Percentiles rank a stretch among this genome's conserved stretches.
Conservation (phyloP, 2,797 vertebrate genomes). For the Lycodopsis pacificus region DNA sequence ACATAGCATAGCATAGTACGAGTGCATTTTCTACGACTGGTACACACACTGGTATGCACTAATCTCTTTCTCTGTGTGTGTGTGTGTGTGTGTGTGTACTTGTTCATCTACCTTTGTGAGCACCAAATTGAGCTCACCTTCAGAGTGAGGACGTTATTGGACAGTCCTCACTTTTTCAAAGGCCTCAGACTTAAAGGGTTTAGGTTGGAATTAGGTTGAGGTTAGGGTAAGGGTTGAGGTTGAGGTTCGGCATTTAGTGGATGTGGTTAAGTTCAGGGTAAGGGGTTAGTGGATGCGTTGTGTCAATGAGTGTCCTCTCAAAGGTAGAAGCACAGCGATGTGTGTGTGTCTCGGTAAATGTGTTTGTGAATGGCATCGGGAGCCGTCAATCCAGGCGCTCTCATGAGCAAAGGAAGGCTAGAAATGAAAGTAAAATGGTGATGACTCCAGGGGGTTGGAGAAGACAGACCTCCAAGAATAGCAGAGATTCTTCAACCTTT, state of each 20-base stretch:
- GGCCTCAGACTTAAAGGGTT: neutral
- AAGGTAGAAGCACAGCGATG: neutral
- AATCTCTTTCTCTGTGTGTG: constrained; percentile 10
- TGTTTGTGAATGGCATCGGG: constrained; percentile 19
- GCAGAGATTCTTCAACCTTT: constrained; percentile 58
- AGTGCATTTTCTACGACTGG: constrained; percentile 20
- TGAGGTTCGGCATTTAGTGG: neutral
- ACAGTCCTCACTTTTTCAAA: neutral
- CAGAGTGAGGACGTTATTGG: neutral
- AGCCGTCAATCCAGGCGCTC: constrained; percentile 32
- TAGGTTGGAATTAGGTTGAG: neutral
- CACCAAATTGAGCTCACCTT: neutral
- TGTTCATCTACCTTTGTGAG: constrained; percentile 6
- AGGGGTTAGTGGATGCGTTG: neutral
- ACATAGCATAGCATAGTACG: no score
- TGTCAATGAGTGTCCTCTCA: neutral
- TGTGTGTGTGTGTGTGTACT: neutral
- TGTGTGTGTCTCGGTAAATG: constrained; percentile 12
- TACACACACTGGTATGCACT: constrained; percentile 15
- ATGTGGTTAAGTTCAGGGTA: neutral
- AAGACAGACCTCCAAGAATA: constrained; percentile 64
- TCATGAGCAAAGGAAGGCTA: constrained; percentile 32
- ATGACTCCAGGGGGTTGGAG: constrained; percentile 59
- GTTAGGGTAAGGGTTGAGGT: neutral
- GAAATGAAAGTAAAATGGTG: constrained; percentile 63